Evolutionary conservation across 2,113 vertebrate species (phyloP).

Genomic region (Ginglymostoma cirratum): DNA sequence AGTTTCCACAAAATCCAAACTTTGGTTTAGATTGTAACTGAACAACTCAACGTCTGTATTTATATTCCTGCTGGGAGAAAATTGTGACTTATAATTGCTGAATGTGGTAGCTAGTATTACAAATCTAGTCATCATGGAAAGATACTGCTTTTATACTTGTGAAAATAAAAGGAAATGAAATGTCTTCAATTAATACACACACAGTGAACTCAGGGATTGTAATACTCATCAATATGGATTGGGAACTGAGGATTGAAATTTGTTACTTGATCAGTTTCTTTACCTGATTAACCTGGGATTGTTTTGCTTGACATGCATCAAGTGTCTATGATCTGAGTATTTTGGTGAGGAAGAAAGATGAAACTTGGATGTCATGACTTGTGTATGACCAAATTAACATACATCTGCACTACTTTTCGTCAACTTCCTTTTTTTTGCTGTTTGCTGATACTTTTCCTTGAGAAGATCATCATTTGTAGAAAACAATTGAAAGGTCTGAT

Average conservation of each 20-base stretch:
- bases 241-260: conserved; percentile 4
- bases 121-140: background rate
- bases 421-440: background rate
- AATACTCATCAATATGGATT: conserved; percentile 28
- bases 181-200: background rate
- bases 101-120: background rate
- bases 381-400: background rate
- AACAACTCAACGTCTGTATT: background rate
- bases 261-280: conserved; percentile 19
- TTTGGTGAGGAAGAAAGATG: conserved; percentile 11
- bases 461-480: background rate
- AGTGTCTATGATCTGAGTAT: conserved; percentile 11
- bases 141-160: background rate
- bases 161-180: background rate
- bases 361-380: background rate
- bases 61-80: background rate
- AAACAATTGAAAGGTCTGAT: background rate
- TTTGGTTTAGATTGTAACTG: background rate
- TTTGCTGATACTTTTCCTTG: background rate
- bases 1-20: background rate
- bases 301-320: conserved; percentile 2
- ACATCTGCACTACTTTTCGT: background rate
- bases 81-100: background rate
- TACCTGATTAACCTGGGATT: background rate
- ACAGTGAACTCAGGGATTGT: background rate